Evolutionary conservation across 1,140 invertebrate genomes (phyloP).

Genomic region (Drusus annulatus): DNA sequence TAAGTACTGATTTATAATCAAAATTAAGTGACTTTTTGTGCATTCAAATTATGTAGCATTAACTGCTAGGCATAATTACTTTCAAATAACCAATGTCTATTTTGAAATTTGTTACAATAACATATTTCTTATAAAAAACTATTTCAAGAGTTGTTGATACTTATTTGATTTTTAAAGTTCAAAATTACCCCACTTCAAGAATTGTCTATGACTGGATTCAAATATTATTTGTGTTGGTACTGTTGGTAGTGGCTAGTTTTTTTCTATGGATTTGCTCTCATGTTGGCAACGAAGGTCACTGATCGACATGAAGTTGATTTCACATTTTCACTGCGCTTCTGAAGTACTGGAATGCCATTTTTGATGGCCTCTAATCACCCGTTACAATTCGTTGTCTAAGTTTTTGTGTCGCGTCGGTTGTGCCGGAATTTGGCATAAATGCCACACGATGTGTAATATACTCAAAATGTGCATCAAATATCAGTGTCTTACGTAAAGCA

Average conservation of each 20-base stretch:
- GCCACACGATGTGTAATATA: constrained; percentile 41
- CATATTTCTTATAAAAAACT: too few species aligned
- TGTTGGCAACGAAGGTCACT: constrained; percentile 52
- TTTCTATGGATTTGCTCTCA: not conserved
- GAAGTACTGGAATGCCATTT: constrained; percentile 49
- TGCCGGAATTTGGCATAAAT: constrained; percentile 25
- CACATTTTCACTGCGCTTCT: constrained; percentile 51
- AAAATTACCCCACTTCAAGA: too few species aligned
- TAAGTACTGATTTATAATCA: too few species aligned
- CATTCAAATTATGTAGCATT: too few species aligned
- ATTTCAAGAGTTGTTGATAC: too few species aligned
- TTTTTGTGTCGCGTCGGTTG: constrained; percentile 35
- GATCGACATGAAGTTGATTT: constrained; percentile 53
- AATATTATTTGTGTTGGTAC: too few species aligned
- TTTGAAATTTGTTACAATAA: too few species aligned
- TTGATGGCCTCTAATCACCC: constrained; percentile 46
- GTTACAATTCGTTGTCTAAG: constrained; percentile 38
- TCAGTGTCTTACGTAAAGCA: constrained; percentile 45
- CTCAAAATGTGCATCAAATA: constrained; percentile 14
- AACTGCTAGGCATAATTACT: too few species aligned
- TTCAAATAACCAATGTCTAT: too few species aligned
- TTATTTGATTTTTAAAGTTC: too few species aligned
- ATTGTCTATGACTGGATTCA: too few species aligned
- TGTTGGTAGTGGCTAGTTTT: not conserved
- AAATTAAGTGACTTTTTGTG: too few species aligned